Evolutionary conservation across 1,140 invertebrate genomes (phyloP).

Genomic region (Drosophila leontia): DNA sequence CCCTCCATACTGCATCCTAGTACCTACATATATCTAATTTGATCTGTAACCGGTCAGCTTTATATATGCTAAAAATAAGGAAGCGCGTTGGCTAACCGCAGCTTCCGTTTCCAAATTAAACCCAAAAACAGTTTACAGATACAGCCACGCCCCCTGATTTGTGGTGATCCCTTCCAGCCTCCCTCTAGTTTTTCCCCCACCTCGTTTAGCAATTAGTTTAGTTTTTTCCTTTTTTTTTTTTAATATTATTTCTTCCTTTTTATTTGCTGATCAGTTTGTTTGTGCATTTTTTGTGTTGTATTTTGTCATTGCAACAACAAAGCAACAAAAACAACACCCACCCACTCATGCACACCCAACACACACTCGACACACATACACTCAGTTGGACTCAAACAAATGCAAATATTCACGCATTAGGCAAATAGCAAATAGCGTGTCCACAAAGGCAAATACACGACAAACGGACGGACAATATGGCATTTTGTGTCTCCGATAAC

Average conservation of each 20-base stretch:
- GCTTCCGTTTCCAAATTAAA: background rate
- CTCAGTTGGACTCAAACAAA: slow-evolving; percentile 2
- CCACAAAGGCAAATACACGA: slow-evolving; percentile 3
- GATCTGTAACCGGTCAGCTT: background rate
- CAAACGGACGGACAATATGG: slow-evolving; percentile 8
- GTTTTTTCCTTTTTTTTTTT: slow-evolving; percentile 8
- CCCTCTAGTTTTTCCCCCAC: background rate
- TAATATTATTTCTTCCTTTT: slow-evolving; percentile 4
- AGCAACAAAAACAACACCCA: slow-evolving; percentile 17
- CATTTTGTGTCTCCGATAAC: slow-evolving; percentile 10
- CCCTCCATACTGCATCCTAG: background rate
- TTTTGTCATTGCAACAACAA: slow-evolving; percentile 47
- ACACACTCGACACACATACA: slow-evolving; percentile 11
- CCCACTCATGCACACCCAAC: slow-evolving; percentile 37
- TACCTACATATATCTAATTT: background rate
- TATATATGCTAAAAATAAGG: background rate
- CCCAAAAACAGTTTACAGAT: slow-evolving; percentile 8
- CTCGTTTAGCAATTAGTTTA: slow-evolving; percentile 11
- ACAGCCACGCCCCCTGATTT: slow-evolving; percentile 7
- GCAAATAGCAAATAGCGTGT: slow-evolving; percentile 18
- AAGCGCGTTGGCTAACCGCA: background rate
- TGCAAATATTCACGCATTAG: slow-evolving; percentile 28
- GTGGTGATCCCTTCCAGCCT: slow-evolving; percentile 20
- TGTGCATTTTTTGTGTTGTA: slow-evolving; percentile 35
- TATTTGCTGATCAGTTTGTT: slow-evolving; percentile 37